A percentile compares a stretch with the other conserved stretches of the same genome.
Conservation (phyloP, 2,797 vertebrate species). For the Myiotriccus ornatus region DNA sequence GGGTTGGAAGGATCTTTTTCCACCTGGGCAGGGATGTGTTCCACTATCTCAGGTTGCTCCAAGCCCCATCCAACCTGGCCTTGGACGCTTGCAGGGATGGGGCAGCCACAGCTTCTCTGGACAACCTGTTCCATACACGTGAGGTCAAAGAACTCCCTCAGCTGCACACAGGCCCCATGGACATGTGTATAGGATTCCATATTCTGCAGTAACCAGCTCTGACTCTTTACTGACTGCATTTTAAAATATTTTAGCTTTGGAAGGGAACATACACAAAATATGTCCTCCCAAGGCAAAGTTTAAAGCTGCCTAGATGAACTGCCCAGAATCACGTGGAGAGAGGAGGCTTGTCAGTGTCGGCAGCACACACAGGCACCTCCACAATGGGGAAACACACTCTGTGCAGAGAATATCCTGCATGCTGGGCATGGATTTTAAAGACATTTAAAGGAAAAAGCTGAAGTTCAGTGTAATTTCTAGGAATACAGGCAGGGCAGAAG, state of each 20-base stretch:
- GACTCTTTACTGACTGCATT: not conserved
- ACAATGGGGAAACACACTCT: fast-evolving
- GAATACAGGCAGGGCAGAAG: not conserved
- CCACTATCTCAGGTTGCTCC: fast-evolving
- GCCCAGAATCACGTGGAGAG: not conserved
- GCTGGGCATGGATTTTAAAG: not conserved
- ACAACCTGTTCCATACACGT: fast-evolving
- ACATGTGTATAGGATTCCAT: fast-evolving
- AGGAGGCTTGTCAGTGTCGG: not conserved
- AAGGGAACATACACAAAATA: not conserved
- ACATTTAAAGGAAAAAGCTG: not conserved
- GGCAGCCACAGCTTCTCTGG: not conserved
- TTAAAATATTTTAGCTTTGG: not conserved
- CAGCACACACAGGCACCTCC: not conserved
- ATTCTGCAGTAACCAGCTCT: not conserved
- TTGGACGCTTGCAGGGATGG: fast-evolving
- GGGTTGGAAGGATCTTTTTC: not conserved
- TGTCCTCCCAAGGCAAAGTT: not conserved
- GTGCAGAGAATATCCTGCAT: not conserved
- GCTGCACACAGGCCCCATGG: not conserved
- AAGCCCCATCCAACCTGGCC: fast-evolving
- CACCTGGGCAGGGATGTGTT: not conserved
- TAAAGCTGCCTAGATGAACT: not conserved
- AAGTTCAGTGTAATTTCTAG: not conserved
- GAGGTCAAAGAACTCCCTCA: not conserved